phyloP scores from a whole-genome alignment of 2,888 invertebrate genomes.

The Frankliniella fusca region DNA sequence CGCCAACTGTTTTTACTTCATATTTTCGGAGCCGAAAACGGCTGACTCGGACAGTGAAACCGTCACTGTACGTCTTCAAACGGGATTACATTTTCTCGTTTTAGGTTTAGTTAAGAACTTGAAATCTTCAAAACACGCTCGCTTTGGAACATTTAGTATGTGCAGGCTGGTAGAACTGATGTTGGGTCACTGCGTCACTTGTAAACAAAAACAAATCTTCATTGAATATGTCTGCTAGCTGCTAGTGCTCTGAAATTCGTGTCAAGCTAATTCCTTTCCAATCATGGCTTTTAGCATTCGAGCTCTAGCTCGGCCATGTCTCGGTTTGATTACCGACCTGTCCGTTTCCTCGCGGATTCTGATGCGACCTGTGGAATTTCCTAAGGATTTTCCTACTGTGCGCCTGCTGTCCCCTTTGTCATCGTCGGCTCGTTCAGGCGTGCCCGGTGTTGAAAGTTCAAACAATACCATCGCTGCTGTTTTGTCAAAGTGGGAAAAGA shows the following conservation, averaged over 20 bases:
- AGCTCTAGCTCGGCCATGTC: background rate
- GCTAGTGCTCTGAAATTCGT: background rate
- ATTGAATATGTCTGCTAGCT: background rate
- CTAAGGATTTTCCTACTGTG: background rate
- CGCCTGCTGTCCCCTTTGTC: background rate
- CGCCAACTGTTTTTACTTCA: no score
- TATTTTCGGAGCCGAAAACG: no score
- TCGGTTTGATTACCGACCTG: background rate
- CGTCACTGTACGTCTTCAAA: no score
- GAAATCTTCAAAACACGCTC: no score
- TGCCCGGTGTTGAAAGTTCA: background rate
- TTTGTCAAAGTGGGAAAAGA: background rate
- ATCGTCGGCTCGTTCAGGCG: background rate
- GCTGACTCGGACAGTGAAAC: no score
- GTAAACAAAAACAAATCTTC: conserved; percentile 16
- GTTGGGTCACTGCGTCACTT: background rate
- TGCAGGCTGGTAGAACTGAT: no score
- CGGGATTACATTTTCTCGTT: no score
- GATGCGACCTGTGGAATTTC: background rate
- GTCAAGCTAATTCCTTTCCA: background rate
- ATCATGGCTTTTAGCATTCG: background rate
- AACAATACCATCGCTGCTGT: background rate
- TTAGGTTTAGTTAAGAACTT: no score
- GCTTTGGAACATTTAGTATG: no score
- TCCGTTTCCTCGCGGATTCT: background rate